Evolutionary conservation across 2,113 vertebrate species (phyloP).

Genomic region (Cephalophus harveyi): DNA sequence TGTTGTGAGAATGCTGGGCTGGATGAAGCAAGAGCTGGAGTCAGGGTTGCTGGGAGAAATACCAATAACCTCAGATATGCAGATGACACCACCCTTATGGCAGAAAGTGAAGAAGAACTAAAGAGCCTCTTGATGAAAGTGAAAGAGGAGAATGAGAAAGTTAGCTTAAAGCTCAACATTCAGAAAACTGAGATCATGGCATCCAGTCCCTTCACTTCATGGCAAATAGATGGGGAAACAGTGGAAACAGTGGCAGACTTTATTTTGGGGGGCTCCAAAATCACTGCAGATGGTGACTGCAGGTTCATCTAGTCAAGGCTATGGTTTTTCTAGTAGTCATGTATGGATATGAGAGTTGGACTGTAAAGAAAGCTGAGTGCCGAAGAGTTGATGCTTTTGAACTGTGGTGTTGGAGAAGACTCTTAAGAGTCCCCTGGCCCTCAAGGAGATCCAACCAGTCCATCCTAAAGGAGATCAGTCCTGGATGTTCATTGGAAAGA

Average conservation of each 20-base stretch:
- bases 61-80: background rate
- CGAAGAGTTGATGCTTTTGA: background rate
- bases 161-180: background rate
- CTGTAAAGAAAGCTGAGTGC: background rate
- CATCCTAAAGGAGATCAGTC: background rate
- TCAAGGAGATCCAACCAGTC: background rate
- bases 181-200: background rate
- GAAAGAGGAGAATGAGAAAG: background rate
- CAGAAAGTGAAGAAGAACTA: background rate
- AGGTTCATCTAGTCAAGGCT: background rate
- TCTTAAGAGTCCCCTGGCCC: background rate
- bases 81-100: background rate
- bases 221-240: background rate
- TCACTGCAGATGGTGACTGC: background rate
- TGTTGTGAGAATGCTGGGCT: background rate
- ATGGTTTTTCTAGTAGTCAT: background rate
- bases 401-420: background rate
- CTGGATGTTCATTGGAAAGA: background rate
- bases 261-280: accelerated
- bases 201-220: background rate
- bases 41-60: background rate
- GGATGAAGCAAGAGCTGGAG: background rate
- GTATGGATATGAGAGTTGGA: background rate
- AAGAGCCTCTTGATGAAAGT: background rate
- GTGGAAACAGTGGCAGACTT: background rate